Conservation (phyloP, 2,113 vertebrate species). For the Phainopepla nitens region DNA sequence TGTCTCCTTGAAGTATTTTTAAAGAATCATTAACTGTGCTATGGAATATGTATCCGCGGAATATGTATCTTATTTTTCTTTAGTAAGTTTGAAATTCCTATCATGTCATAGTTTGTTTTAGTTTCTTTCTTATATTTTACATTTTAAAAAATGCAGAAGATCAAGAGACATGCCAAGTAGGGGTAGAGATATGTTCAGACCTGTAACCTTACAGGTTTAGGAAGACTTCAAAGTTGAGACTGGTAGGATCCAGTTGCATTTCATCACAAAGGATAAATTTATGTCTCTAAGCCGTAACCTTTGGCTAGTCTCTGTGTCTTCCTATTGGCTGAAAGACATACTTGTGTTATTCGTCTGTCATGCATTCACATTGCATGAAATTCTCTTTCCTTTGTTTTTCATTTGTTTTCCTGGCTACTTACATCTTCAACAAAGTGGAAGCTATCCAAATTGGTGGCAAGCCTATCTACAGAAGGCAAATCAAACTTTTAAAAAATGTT, state of each 20-base stretch:
- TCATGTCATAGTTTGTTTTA: neutral
- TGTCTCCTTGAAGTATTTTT: neutral
- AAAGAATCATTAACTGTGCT: neutral
- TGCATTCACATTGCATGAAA: conserved; percentile 31
- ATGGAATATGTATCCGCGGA: neutral
- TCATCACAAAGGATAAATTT: conserved; percentile 63
- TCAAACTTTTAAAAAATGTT: neutral
- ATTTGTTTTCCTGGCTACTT: neutral
- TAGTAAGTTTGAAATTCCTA: conserved; percentile 2
- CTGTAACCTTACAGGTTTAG: conserved; percentile 62
- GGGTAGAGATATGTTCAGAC: conserved; percentile 59
- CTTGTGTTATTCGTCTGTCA: neutral
- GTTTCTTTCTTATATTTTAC: neutral
- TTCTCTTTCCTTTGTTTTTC: neutral
- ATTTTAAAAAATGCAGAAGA: conserved; percentile 1
- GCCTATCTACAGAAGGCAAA: neutral
- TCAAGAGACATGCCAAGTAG: neutral
- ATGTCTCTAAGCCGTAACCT: conserved; percentile 62
- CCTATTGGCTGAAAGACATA: neutral
- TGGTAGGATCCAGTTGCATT: conserved; percentile 68
- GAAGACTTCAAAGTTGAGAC: conserved; percentile 73
- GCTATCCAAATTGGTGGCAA: neutral
- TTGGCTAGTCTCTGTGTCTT: conserved; percentile 54
- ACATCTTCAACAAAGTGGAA: neutral
- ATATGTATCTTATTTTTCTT: no score